Percentiles rank a stretch among this genome's conserved stretches.
Conservation (phyloP, 92 coral and sea anemone genomes). For the Epizoanthus illoricatus region DNA sequence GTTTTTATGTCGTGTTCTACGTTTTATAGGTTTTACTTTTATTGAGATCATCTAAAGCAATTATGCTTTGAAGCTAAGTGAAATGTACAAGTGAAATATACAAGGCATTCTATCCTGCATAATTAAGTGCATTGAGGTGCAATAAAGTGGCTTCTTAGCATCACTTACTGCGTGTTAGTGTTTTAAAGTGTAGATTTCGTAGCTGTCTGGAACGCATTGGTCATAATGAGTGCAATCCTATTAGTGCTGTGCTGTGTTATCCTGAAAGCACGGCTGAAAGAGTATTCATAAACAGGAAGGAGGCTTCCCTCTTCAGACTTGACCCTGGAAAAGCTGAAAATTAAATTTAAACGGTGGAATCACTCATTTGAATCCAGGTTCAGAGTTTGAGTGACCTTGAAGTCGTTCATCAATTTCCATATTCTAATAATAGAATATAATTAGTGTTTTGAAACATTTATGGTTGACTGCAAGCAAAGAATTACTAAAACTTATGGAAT, state of each 20-base stretch:
- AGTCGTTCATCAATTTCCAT: not conserved
- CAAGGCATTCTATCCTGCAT: not conserved
- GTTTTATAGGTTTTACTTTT: not conserved
- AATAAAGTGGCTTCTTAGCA: no score
- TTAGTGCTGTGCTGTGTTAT: not conserved
- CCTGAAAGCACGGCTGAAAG: not conserved
- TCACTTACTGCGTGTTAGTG: no score
- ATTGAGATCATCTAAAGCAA: not conserved
- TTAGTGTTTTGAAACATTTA: conserved; percentile 27
- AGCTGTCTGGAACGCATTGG: not conserved
- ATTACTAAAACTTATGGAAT: conserved; percentile 24
- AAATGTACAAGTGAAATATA: conserved; percentile 11
- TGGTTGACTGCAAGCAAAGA: conserved; percentile 41
- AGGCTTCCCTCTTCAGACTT: not conserved
- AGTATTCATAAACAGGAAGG: not conserved
- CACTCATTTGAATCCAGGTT: not conserved
- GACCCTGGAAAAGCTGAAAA: not conserved
- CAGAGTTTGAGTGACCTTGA: not conserved
- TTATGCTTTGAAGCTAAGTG: not conserved
- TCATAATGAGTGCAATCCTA: not conserved
- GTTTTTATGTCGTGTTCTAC: not conserved
- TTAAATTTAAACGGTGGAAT: not conserved
- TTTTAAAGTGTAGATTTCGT: not conserved
- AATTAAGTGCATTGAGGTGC: no score
- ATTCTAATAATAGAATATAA: not conserved